phyloP scores from a whole-genome alignment of 2,888 invertebrate genomes.

The Notodonta dromedarius region DNA sequence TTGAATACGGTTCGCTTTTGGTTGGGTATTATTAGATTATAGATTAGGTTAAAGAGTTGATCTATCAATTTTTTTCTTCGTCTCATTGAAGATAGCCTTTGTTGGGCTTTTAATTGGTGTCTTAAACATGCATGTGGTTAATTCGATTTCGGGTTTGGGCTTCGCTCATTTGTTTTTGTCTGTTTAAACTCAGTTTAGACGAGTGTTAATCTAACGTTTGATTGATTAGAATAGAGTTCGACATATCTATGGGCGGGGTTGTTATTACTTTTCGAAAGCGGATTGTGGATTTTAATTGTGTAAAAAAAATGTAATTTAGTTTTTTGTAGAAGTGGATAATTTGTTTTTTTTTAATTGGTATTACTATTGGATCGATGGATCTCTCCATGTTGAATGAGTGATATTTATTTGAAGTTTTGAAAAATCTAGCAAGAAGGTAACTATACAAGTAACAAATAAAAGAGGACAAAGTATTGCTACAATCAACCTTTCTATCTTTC shows the following conservation, averaged over 20 bases:
- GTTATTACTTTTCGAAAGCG: conserved; percentile 51
- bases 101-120: conserved; percentile 82
- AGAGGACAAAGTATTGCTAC: no score
- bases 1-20: conserved; percentile 38
- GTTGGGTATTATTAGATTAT: conserved; percentile 48
- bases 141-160: conserved; percentile 75
- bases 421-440: no score
- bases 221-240: conserved; percentile 75
- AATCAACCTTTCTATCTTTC: no score
- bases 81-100: conserved; percentile 82
- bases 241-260: conserved; percentile 61
- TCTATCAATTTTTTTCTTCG: conserved; percentile 81
- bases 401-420: neutral
- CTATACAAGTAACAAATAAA: no score
- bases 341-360: conserved; percentile 20
- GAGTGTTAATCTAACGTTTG: conserved; percentile 78
- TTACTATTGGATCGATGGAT: conserved; percentile 4
- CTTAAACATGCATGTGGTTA: conserved; percentile 78
- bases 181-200: conserved; percentile 56
- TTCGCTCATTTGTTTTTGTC: conserved; percentile 78
- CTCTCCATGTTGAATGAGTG: neutral
- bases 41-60: conserved; percentile 82
- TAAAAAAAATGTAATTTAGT: conserved; percentile 39
- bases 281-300: conserved; percentile 56
- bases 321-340: conserved; percentile 36